Conservation (phyloP, 37 sponge, comb jelly and placozoan genomes). For the Hexactinellida sp. region DNA sequence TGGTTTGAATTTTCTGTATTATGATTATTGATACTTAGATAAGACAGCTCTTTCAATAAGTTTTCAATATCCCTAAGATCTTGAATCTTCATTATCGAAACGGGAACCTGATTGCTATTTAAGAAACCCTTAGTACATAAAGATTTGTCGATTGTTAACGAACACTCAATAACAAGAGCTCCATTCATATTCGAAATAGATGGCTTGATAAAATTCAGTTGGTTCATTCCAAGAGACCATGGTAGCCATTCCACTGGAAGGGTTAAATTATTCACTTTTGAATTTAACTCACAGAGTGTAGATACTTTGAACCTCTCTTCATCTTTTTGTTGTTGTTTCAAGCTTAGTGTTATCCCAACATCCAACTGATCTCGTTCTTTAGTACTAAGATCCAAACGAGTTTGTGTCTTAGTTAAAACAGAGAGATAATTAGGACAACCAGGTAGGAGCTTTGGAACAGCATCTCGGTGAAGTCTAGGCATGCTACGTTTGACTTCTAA, state of each 20-base stretch:
- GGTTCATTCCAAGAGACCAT: not conserved
- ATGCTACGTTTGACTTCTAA: not conserved
- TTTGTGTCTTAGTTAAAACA: not conserved
- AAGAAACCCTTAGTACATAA: constrained; percentile 1
- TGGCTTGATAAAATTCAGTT: not conserved
- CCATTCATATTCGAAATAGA: not conserved
- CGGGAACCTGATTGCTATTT: not conserved
- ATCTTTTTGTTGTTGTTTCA: not conserved
- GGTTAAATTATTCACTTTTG: not conserved
- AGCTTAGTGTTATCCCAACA: not conserved
- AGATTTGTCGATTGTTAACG: not conserved
- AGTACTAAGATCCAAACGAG: not conserved
- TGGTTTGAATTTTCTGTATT: not conserved
- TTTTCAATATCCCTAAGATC: not conserved
- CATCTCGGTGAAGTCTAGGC: not conserved
- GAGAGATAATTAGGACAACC: not conserved
- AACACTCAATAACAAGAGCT: not conserved
- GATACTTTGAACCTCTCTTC: not conserved
- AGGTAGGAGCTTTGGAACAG: not conserved
- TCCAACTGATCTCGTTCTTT: not conserved
- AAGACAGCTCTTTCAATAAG: not conserved
- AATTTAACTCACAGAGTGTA: not conserved
- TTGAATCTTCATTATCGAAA: not conserved
- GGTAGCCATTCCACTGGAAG: not conserved
- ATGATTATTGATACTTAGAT: not conserved